Base-by-base conservation (phyloP, 2,888 invertebrate species). In the Pheosia tremula region DNA sequence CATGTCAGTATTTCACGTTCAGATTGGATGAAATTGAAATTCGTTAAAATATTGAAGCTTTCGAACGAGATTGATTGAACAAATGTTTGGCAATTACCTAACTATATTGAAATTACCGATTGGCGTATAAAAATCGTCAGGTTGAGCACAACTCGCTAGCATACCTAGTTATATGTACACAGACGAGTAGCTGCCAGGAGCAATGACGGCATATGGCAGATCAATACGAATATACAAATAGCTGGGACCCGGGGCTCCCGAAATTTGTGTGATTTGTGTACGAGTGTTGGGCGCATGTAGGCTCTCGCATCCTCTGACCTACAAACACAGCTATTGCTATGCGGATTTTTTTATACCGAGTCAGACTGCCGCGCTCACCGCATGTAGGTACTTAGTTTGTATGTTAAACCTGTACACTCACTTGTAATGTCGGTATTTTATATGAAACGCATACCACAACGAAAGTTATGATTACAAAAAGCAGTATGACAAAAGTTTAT, bases 191-290 rank as follows among this genome's bases (percentile, higher is more conserved):
- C 45, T 62, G 61, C 60, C 54, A 60, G 59, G 61, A 62, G 68
- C 64, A 65, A 63, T 67, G 63, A 58, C 64, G 71, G 64, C 76
- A 79, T 75, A 74, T 80, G 77, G 69, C 66, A 75, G 78, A 82
- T 84, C 84, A 77, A 82, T 83, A 78, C 74, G 69, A 74, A 77
- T 79, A 77, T 79, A 78, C 78, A 78, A 80, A 80, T 80, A 76
- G 67, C 68, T 67, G 63, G 65, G 73, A 69, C 62, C 65, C 67
- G 71, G 69, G 70, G 60, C 69, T 70, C 64, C 65, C 72, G 70
- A 75, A 78, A 81, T 80, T 71, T 69, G 77, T 82, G 81, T 79
- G 83, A 83, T 83, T 82, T 82, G 80, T 80, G 75, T 75, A 61
- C 66, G 65, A 24, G 24, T 24, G 24, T 24, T 24, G 24, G 64